Conservation (phyloP, 2,888 invertebrate genomes). For the Cephus rjabovi region DNA sequence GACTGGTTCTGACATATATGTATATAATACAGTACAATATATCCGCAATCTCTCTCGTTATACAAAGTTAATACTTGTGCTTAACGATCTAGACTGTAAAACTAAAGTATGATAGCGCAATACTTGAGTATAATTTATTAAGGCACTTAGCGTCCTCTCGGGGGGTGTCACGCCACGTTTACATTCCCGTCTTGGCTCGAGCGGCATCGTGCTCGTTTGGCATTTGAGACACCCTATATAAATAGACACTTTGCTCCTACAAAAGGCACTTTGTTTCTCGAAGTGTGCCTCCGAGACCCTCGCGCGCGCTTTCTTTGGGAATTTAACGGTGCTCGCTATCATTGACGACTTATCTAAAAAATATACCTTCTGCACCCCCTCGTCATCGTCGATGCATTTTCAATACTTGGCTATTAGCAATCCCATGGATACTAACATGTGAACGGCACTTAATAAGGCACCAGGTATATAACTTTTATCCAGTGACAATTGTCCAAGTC, state of each 20-base stretch:
- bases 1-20: neutral
- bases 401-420: neutral
- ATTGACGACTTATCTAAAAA: neutral
- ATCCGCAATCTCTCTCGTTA: conserved; percentile 4
- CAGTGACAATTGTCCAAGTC: neutral
- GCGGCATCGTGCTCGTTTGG: conserved; percentile 58
- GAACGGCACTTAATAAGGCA: neutral
- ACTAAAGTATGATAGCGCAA: conserved; percentile 18
- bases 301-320: neutral
- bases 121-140: conserved; percentile 59
- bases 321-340: neutral
- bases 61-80: conserved; percentile 4
- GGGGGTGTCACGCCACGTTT: conserved; percentile 61
- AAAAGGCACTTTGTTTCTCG: conserved; percentile 57
- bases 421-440: neutral
- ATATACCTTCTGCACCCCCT: neutral
- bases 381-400: neutral
- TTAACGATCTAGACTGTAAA: conserved; percentile 1
- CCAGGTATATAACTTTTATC: neutral
- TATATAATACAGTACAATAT: conserved; percentile 1
- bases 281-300: neutral
- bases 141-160: conserved; percentile 58
- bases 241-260: conserved; percentile 64
- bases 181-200: conserved; percentile 51
- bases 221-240: conserved; percentile 62